Conservation (phyloP, 2,797 vertebrate species). For the Dendrocincla fuliginosa region DNA sequence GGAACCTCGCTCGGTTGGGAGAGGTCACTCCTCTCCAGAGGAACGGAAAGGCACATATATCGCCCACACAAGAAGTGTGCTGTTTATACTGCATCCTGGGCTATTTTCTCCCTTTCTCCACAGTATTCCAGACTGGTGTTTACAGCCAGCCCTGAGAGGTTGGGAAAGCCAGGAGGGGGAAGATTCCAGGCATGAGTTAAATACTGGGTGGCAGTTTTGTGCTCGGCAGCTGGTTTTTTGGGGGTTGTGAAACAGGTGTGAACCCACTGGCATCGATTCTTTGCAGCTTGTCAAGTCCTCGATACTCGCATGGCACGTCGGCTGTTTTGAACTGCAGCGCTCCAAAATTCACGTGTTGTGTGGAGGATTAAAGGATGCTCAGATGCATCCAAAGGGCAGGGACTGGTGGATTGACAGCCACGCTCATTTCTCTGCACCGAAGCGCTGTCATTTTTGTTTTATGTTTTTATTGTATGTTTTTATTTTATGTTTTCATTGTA, state of each 20-base stretch:
- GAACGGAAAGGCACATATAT: conserved; percentile 24
- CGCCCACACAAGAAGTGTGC: conserved; percentile 17
- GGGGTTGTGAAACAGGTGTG: not conserved
- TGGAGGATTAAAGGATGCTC: not conserved
- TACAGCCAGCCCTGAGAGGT: not conserved
- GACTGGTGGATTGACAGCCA: rapidly evolving
- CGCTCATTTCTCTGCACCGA: not conserved
- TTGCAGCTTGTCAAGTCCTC: not conserved
- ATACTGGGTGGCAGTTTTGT: not conserved
- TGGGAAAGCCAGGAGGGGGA: not conserved
- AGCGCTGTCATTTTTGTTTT: not conserved
- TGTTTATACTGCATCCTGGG: not conserved
- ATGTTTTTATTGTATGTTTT: not conserved
- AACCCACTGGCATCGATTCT: not conserved
- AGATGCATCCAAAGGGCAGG: not conserved
- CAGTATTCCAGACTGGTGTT: not conserved
- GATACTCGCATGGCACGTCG: rapidly evolving
- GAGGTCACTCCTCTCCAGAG: conserved; percentile 22
- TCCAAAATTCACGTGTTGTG: rapidly evolving
- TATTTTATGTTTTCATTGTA: not conserved
- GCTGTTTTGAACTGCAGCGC: rapidly evolving
- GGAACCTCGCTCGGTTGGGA: not conserved
- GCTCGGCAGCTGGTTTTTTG: not conserved
- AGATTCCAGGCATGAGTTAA: conserved; percentile 29
- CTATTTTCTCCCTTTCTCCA: not conserved